Conservation (phyloP, 2,888 invertebrate genomes). For the Machimus rusticus region DNA sequence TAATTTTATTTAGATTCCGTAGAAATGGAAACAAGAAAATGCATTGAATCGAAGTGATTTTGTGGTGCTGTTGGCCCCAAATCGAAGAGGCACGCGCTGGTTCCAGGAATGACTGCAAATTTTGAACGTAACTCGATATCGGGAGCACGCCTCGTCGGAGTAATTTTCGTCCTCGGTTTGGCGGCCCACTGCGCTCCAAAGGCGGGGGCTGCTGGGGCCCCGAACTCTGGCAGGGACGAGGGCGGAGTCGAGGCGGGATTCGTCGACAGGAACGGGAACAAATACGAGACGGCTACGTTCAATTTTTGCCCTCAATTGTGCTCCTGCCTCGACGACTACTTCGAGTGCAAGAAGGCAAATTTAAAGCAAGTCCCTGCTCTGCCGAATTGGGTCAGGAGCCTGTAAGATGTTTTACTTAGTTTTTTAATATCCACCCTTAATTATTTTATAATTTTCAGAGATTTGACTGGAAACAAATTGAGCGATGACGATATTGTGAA, state of each 20-base stretch:
- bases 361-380: conserved; percentile 75
- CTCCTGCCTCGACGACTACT: conserved; percentile 75
- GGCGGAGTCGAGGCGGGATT: neutral
- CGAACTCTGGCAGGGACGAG: too few species aligned
- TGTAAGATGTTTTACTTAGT: conserved; percentile 66
- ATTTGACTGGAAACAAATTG: conserved; percentile 68
- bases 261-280: neutral
- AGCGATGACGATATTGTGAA: conserved; percentile 63
- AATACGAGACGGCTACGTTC: conserved; percentile 11
- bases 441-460: conserved; percentile 61
- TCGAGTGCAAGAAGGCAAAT: conserved; percentile 78
- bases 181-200: neutral
- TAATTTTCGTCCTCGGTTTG: neutral
- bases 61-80: neutral
- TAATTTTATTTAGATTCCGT: neutral
- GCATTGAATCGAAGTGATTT: neutral
- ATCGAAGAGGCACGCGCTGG: neutral
- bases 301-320: conserved; percentile 70
- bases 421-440: neutral
- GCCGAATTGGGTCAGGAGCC: conserved; percentile 77
- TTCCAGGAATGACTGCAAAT: neutral
- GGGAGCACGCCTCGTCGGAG: neutral
- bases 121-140: neutral
- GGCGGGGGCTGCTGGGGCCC: neutral
- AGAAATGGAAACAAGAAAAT: neutral